Evolutionary conservation across 2,888 invertebrate genomes (phyloP), one percentile per base, ranked within the genome.

Genomic region (Monoplex corrugatus): DNA sequence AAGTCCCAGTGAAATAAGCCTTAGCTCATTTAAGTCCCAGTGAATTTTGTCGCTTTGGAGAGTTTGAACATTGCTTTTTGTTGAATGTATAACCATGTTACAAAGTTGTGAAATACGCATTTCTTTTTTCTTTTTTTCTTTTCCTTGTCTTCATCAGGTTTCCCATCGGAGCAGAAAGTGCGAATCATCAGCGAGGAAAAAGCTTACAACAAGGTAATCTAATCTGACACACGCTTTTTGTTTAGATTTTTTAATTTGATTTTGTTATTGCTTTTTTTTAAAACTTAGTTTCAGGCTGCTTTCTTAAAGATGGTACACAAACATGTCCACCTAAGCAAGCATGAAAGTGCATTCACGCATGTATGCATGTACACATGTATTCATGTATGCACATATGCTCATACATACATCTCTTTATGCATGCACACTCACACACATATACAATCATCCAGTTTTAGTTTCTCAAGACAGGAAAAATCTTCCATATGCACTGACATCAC

Each of bases 191-290:
- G 91, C 89, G 95, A 95, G 91, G 95, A 95, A 90, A 90, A 93
- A 28, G 94, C 94, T 28, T 95, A 95, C 86, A 95, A 95, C 87
- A 94, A 95, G 94, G 95, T 94, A 90, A n/a, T n/a, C n/a, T n/a
- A n/a, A n/a, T n/a, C n/a, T n/a, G n/a, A n/a, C 32, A 38, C 2
- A 28, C 8, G 68, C 28, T 3, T 6, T 13, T 78, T 38, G n/a
- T 19, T 19, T 16, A 72, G 28, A 35, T 78, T 78, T 35, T 5
- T 23, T 23, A 13, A 13, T 13, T 1, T 75, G 75, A 57, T 57
- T 23, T 57, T 57, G 19, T 57, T 16, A 57, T 23, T 10, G 2
- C 16, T 16, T 5, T 28, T 23, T 57, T 57, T 57, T 10, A 28
- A 57, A 5, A 16, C 57, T 57, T 57, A 28, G 2, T 23, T n/a